Evolutionary conservation across 2,113 vertebrate species (phyloP), one percentile per base, ranked within the genome.

Genomic region (Colinus virginianus): DNA sequence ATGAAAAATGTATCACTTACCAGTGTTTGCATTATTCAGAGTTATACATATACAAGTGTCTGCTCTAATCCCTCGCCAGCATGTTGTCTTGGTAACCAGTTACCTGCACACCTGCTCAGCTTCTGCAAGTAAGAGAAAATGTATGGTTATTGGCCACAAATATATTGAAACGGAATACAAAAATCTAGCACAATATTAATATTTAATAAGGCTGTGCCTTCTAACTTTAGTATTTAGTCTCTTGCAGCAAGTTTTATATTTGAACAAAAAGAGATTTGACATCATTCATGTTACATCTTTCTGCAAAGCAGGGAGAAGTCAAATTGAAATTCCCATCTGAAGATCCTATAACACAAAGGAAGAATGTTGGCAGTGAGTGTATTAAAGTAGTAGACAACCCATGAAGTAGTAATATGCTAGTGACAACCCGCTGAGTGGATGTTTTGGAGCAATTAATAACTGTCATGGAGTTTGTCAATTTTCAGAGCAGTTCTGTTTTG

Each of bases 1-100:
- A 98, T 98, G 97, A 97, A 98, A 98, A 98, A 98, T 98, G 97
- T 97, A 97, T 98, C 97, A 97, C 96, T 97, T 98, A 97, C 94
- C 96, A 94, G 93, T 97, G 95, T 97, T 98, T 98, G 97, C 98
- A 98, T 98, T 98, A 98, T 98, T 98, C 97, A 98, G 97, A 98
- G 97, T 97, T 97, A 96, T 97, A 95, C 96, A 96, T 95, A 93
- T 95, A 96, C 96, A 97, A 98, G 97, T 97, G 96, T 97, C 96
- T 94, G 93, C 95, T 97, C 95, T 98, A 98, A 98, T 98, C 98
- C 98, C 98, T 96, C 96, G 98, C 97, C 94, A 94, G 88, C 96
- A 92, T 91, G 98, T 98, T 98, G 98, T 96, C 98, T 97, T 98
- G 97, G 98, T 97, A 98, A 98, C 98, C 97, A 93, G 96, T 97